Base-by-base conservation (phyloP, 37 sponge, comb jelly and placozoan species). In the Eunapius fragilis region DNA sequence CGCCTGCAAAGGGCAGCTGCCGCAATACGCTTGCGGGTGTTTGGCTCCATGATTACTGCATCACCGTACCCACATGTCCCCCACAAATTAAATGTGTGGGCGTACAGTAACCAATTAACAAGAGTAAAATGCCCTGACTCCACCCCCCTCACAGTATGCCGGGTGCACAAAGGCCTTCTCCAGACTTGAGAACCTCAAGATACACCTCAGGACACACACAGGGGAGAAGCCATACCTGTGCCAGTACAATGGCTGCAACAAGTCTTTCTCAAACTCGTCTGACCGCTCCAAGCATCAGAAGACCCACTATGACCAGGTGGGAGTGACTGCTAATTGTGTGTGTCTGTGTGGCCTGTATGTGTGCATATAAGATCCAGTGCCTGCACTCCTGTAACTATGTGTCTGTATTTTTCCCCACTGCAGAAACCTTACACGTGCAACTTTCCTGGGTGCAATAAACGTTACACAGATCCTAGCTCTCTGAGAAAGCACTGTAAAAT, bases 391-490 rank as follows among this genome's bases (percentile, higher is more conserved):
- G 78, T 76, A 7, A 33, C 6, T 33, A 9, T 37, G 78, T 45
- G 9, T 9, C 4, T 45, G 47, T 45, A 9, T 45, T 45, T 9
- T 45, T 45, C 9, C 47, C 47, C 47, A 45, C 47, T 81, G 31
- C 78, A 97, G 98, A 97, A 95, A 82, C 98, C 98, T 0, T 97
- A 97, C 77, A 95, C 92, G 17, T 97, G 98, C 37, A 84, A 82
- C 23, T 77, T 86, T 80, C 94, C 94, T 26, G 95, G 92, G n/a
- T 97, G 98, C 82, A 69, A 81, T 28, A 97, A 97, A 78, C 80
- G 93, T 24, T 97, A 97, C 93, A 97, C 98, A 30, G 98, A 97
- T 75, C 98, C 98, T 0, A 95, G 95, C 69, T 97, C 98, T 23
- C 88, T 97, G 28, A 85, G 98, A 31, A 97, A 97, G 77, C 98